A percentile compares a stretch with the other conserved stretches of the same genome.
phyloP scores from a whole-genome alignment of 1,140 invertebrate genomes.

The Drosophila subpulchrella region DNA sequence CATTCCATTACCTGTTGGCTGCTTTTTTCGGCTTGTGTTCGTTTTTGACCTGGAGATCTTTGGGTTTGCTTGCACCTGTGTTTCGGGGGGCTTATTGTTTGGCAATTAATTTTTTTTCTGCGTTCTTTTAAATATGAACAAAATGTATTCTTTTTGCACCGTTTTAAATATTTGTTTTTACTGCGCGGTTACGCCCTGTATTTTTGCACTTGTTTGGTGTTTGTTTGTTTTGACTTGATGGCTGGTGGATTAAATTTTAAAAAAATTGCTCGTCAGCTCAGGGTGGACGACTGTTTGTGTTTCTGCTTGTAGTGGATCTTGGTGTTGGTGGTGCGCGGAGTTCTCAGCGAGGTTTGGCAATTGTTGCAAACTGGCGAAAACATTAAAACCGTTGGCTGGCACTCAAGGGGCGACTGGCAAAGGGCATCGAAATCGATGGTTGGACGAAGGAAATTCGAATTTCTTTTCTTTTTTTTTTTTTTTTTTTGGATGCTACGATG shows the following conservation, averaged over 20 bases:
- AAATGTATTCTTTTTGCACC: conserved; percentile 13
- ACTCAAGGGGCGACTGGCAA: conserved; percentile 6
- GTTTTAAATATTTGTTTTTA: conserved; percentile 26
- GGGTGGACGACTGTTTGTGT: conserved; percentile 54
- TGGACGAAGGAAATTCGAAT: not conserved
- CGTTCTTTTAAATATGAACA: not conserved
- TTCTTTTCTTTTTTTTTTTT: not conserved
- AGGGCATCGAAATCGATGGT: conserved; percentile 11
- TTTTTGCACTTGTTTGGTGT: conserved; percentile 20
- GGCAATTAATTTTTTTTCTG: conserved; percentile 18
- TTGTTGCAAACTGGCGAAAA: conserved; percentile 49
- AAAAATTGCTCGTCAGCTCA: conserved; percentile 54
- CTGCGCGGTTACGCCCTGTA: conserved; percentile 18
- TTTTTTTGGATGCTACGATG: not conserved
- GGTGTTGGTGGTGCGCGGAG: conserved; percentile 21
- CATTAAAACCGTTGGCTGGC: conserved; percentile 49
- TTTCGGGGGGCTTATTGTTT: conserved; percentile 19
- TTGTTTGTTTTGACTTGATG: conserved; percentile 7
- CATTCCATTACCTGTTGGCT: conserved; percentile 23
- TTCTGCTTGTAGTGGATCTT: conserved; percentile 53
- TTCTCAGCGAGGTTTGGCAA: conserved; percentile 31
- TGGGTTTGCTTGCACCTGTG: conserved; percentile 8
- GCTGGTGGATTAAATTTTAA: not conserved
- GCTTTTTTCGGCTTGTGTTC: not conserved
- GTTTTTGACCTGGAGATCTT: conserved; percentile 9